Evolutionary conservation across 2,113 vertebrate species (phyloP), one percentile per base, ranked within the genome.

Genomic region (Myotis davidii): DNA sequence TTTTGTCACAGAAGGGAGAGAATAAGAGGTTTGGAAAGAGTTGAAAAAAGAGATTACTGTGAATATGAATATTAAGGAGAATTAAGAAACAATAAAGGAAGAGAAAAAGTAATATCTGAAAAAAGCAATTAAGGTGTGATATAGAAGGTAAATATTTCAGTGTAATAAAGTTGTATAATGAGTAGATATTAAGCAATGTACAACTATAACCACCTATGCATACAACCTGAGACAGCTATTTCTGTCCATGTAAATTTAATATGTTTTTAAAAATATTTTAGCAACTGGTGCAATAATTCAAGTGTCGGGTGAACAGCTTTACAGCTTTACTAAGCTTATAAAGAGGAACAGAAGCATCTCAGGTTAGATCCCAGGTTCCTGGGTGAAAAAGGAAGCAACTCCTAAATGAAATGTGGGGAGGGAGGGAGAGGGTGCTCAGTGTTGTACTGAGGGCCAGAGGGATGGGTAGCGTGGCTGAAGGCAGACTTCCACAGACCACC

Each of bases 31-130:
- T 91, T 76, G 29, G 54, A 91, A 96, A 84, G 29, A 32, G n/a
- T 54, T 90, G 82, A 14, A 2, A 21, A 59, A 52, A 89, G 17
- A 37, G 20, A 70, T 74, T 56, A 29, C 37, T 90, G 37, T 70
- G 18, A 74, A 48, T 82, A 81, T 52, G 23, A 69, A 39, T 77
- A 77, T 65, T 84, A 94, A 67, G 78, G 52, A 85, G 17, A 95
- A 94, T 72, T 81, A 77, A 70, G 76, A 91, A 84, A 91, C 11
- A 85, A 3, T 18, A 69, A 86, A 64, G n/a, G 45, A 65, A 94
- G 56, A 87, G 42, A 83, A 93, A 82, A 88, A 82, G 27, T 37
- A 72, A 48, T 42, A 32, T 79, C 67, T 83, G 23, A 13, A 69
- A 85, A 88, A 88, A 27, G n/a, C 7, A 89, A 79, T 48, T 56